Conservation (phyloP, 2,113 vertebrate genomes). For the Apus apus region DNA sequence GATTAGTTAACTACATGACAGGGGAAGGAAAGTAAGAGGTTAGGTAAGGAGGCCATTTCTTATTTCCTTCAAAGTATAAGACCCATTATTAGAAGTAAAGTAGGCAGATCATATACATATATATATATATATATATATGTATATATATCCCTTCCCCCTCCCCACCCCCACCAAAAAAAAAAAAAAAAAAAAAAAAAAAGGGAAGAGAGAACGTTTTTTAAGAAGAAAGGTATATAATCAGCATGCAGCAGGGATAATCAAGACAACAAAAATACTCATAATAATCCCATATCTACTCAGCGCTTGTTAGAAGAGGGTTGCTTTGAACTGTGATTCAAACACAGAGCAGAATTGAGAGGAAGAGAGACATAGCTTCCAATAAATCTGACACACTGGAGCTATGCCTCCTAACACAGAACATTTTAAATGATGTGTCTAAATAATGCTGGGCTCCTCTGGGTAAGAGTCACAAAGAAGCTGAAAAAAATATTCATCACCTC, state of each 20-base stretch:
- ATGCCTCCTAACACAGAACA: not conserved
- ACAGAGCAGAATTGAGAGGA: not conserved
- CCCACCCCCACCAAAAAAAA: not conserved
- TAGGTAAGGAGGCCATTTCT: not conserved
- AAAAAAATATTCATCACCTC: not conserved
- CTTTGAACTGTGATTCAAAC: not conserved
- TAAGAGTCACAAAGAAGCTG: not conserved
- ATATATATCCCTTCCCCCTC: too few species aligned
- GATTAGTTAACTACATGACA: not conserved
- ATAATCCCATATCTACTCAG: not conserved
- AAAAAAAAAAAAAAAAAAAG: not conserved
- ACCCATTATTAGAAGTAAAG: not conserved
- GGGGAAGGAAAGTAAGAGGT: not conserved
- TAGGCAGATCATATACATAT: not conserved
- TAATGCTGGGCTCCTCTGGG: not conserved
- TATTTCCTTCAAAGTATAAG: not conserved
- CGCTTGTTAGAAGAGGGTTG: not conserved
- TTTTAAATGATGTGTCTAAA: not conserved
- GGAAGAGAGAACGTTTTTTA: not conserved
- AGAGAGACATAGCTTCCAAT: not conserved
- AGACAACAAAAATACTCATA: not conserved
- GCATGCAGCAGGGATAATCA: not conserved
- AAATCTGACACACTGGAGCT: not conserved
- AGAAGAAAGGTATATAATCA: not conserved
- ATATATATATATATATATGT: too few species aligned